Percentiles rank a stretch among this genome's conserved stretches.
These are phyloP conservation scores for Crossoptilon crossoptilon DNA, from an alignment of 2,797 vertebrate species.

Conservation along the genomic window DNA sequence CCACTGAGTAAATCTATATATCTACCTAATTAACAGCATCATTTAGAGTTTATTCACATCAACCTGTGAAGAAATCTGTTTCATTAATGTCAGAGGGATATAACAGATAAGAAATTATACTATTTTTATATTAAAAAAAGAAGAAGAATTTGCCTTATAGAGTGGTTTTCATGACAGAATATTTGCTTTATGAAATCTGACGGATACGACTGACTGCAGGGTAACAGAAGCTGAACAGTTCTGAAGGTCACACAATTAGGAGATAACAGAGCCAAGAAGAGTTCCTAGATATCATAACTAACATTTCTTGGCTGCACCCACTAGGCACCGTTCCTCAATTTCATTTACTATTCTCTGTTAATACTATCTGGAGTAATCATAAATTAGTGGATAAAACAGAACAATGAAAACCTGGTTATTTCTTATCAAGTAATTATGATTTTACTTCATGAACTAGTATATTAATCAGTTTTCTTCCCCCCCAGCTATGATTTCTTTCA, in stretches of 20 bases:
- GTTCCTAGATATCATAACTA: not conserved
- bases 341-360: constrained; percentile 43
- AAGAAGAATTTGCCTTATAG: not conserved
- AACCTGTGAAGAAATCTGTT: not conserved
- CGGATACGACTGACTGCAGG: not conserved
- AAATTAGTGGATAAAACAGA: constrained; percentile 50
- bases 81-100: not conserved
- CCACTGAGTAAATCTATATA: not conserved
- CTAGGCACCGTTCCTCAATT: constrained; percentile 28
- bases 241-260: not conserved
- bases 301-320: not conserved
- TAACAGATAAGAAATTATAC: not conserved
- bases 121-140: not conserved
- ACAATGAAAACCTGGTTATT: constrained; percentile 57
- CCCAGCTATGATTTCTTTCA: constrained; percentile 25
- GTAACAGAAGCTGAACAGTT: not conserved
- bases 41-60: constrained; percentile 8
- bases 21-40: not conserved
- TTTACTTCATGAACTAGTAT: constrained; percentile 32
- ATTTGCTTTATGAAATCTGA: not conserved
- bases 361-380: constrained; percentile 47
- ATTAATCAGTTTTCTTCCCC: constrained; percentile 58
- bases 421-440: constrained; percentile 54
- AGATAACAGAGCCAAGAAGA: not conserved
- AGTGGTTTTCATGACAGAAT: not conserved